Conservation (phyloP, 2,113 vertebrate species). For the Mesitornis unicolor region DNA sequence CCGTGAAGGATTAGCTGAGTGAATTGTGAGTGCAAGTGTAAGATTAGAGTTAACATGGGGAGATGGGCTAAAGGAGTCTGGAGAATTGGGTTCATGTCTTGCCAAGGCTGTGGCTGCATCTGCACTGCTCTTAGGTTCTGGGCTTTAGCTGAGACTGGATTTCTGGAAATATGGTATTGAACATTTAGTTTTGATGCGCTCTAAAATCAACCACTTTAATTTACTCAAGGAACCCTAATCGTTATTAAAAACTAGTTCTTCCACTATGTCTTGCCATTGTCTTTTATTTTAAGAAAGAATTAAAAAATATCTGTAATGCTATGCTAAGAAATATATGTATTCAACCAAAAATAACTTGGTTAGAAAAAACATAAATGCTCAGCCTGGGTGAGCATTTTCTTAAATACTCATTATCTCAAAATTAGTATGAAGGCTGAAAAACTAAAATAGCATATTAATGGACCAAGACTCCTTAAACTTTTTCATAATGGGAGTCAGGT, state of each 20-base stretch:
- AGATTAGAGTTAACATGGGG: neutral
- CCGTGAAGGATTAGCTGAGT: neutral
- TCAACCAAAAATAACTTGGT: neutral
- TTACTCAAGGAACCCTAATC: neutral
- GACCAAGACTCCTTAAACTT: constrained; percentile 31
- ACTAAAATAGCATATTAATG: constrained; percentile 49
- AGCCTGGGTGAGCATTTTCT: neutral
- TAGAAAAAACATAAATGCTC: neutral
- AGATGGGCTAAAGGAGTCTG: neutral
- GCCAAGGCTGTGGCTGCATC: neutral
- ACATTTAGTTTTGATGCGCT: neutral
- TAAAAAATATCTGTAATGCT: neutral
- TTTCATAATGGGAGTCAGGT: constrained; percentile 12
- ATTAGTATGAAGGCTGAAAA: constrained; percentile 12
- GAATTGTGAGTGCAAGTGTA: neutral
- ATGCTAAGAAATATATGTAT: neutral
- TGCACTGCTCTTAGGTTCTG: neutral
- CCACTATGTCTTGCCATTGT: neutral
- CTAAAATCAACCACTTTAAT: neutral
- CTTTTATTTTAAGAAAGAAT: neutral
- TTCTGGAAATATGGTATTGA: neutral
- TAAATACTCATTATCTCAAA: constrained; percentile 18
- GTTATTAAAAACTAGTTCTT: neutral
- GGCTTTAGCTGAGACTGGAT: neutral
- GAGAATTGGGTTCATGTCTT: neutral